Conservation (phyloP, 2,113 vertebrate genomes). For the Trichechus manatus region DNA sequence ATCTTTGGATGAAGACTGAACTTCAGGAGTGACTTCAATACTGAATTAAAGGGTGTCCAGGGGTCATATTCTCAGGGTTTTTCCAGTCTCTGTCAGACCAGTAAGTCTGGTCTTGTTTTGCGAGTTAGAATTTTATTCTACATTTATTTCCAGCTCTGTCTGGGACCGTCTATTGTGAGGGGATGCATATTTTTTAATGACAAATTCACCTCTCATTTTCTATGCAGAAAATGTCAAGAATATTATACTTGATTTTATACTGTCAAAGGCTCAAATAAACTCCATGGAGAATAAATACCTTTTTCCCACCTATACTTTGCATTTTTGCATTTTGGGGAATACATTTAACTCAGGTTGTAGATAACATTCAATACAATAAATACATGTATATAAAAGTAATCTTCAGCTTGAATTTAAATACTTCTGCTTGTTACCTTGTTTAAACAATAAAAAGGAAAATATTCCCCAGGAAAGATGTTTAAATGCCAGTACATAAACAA, state of each 20-base stretch:
- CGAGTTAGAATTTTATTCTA: too few species aligned
- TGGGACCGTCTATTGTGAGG: too few species aligned
- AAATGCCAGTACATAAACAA: conserved; percentile 62
- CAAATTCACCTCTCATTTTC: conserved; percentile 63
- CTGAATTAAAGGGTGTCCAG: too few species aligned
- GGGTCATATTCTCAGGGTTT: too few species aligned
- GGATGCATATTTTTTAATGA: conserved; percentile 72
- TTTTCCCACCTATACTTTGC: background rate
- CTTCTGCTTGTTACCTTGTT: conserved; percentile 66
- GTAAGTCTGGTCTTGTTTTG: too few species aligned
- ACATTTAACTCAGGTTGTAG: conserved; percentile 48
- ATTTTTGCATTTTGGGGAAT: conserved; percentile 39
- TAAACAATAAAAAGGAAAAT: conserved; percentile 71
- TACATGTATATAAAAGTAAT: conserved; percentile 35
- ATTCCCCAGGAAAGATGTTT: conserved; percentile 59
- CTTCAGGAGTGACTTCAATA: too few species aligned
- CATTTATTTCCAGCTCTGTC: too few species aligned
- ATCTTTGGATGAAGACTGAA: too few species aligned
- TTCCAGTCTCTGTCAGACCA: too few species aligned
- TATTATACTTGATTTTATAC: conserved; percentile 57
- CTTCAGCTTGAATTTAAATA: conserved; percentile 68
- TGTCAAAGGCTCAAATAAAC: conserved; percentile 48
- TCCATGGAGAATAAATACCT: conserved; percentile 59
- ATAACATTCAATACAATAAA: conserved; percentile 19
- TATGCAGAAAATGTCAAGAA: conserved; percentile 59